Evolutionary conservation across 2,888 invertebrate species (phyloP), one percentile per base, ranked within the genome.

Genomic region (Capitulum mitella): DNA sequence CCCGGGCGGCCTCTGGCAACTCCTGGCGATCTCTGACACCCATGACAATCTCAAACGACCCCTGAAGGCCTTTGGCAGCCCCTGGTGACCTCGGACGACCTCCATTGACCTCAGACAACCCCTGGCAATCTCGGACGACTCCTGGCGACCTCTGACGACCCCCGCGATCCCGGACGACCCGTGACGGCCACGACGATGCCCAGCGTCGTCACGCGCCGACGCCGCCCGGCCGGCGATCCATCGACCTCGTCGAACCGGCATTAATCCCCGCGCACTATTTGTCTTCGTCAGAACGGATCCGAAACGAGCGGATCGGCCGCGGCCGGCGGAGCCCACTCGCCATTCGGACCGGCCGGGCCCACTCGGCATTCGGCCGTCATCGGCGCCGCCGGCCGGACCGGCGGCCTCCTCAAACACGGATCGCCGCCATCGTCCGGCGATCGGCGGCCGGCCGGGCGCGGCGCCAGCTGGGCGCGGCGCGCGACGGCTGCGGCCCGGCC

Each of bases 351-450:
- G 54, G 77, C 48, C 54, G 77, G n/a, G n/a, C n/a, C n/a, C n/a
- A n/a, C n/a, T 51, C 26, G 77, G 77, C 48, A 77, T 61, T 78
- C 40, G 78, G 61, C 14, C 61, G 61, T 43, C 64, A 61, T 54
- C 37, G 46, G 22, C 22, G 6, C 26, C 46, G 32, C 12, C 26
- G 8, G 29, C 51, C 12, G 48, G 40, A 32, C 12, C 14, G 29
- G 48, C 8, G 16, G 75, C 75, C 75, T 3, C 43, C 46, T 75
- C 26, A 43, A 75, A 43, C 48, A 6, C 48, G n/a, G 46, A 34
- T 77, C 26, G 40, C 8, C n/a, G n/a, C 48, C 40, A 37, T 34
- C 61, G 8, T 34, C 22, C 6, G 58, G 43, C 14, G 12, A 12
- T 78, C 29, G 26, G 26, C 26, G 12, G 6, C n/a, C 58, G 26